Conservation (phyloP, 2,888 invertebrate species). For the Caenorhabditis virilis region DNA sequence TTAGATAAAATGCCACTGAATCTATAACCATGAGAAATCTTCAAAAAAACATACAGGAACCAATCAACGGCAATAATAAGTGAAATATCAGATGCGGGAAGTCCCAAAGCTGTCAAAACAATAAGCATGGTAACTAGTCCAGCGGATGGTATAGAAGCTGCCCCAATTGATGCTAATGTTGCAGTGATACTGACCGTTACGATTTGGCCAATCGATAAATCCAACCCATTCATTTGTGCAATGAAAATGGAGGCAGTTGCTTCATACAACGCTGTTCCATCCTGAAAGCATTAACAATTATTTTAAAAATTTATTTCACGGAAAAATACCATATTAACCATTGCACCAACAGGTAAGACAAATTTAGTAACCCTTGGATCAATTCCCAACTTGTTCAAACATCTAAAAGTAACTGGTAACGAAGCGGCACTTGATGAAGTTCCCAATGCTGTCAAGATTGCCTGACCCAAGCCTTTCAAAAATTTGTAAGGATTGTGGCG, state of each 20-base stretch:
- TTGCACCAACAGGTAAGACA: conserved; percentile 72
- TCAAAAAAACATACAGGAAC: conserved; percentile 71
- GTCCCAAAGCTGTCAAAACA: conserved; percentile 71
- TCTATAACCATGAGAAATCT: too few relatives aligned
- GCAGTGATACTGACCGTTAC: conserved; percentile 88
- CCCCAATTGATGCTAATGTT: conserved; percentile 94
- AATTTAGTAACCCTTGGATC: conserved; percentile 76
- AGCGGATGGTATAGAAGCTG: conserved; percentile 80
- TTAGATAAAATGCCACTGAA: too few relatives aligned
- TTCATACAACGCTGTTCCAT: conserved; percentile 76
- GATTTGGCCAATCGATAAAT: conserved; percentile 81
- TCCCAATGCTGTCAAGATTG: conserved; percentile 75
- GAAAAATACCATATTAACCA: conserved; percentile 85
- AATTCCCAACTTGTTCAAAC: conserved; percentile 75
- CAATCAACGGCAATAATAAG: conserved; percentile 72
- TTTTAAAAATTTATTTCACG: too few relatives aligned
- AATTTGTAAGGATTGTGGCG: conserved; percentile 52
- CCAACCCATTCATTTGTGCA: conserved; percentile 84
- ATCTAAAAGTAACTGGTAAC: conserved; percentile 76
- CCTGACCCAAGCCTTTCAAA: conserved; percentile 75
- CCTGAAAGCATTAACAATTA: too few relatives aligned
- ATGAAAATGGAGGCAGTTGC: conserved; percentile 86
- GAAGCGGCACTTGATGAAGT: conserved; percentile 77
- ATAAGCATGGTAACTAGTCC: conserved; percentile 70
- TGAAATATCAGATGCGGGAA: conserved; percentile 71